Evolutionary conservation across 1,140 invertebrate species (phyloP).

Genomic region (Leptestheria dahalacensis): DNA sequence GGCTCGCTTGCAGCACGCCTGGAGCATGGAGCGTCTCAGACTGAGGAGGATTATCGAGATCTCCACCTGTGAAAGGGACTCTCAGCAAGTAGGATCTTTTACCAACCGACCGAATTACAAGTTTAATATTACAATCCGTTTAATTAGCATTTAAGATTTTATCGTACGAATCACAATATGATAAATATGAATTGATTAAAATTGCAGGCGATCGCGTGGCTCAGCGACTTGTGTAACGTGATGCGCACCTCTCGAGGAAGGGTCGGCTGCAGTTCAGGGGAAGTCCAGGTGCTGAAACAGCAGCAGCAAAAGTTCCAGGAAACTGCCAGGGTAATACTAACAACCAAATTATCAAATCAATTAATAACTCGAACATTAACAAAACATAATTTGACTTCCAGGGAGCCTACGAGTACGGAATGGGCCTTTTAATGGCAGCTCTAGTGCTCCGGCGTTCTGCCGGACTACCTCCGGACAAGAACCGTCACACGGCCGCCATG

Average conservation of each 20-base stretch:
- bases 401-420: constrained; percentile 65
- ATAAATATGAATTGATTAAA: constrained; percentile 5
- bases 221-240: constrained; percentile 52
- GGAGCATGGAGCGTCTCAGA: constrained; percentile 51
- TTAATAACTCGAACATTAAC: too few species aligned
- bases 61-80: constrained; percentile 56
- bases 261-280: constrained; percentile 50
- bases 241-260: constrained; percentile 50
- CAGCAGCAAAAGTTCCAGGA: constrained; percentile 60
- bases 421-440: constrained; percentile 56
- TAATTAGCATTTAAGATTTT: constrained; percentile 11
- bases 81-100: constrained; percentile 36
- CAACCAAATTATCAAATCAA: too few species aligned
- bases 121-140: too few species aligned
- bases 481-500: constrained; percentile 34
- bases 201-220: constrained; percentile 50
- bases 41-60: constrained; percentile 59
- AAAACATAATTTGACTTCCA: too few species aligned
- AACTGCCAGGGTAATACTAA: constrained; percentile 44
- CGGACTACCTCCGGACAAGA: constrained; percentile 42
- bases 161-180: not conserved
- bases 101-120: too few species aligned
- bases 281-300: constrained; percentile 57
- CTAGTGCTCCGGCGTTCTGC: constrained; percentile 53
- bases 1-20: constrained; percentile 36